Evolutionary conservation across 2,888 invertebrate genomes (phyloP), one percentile per base, ranked within the genome.

Genomic region (Netelia fuscicornis): DNA sequence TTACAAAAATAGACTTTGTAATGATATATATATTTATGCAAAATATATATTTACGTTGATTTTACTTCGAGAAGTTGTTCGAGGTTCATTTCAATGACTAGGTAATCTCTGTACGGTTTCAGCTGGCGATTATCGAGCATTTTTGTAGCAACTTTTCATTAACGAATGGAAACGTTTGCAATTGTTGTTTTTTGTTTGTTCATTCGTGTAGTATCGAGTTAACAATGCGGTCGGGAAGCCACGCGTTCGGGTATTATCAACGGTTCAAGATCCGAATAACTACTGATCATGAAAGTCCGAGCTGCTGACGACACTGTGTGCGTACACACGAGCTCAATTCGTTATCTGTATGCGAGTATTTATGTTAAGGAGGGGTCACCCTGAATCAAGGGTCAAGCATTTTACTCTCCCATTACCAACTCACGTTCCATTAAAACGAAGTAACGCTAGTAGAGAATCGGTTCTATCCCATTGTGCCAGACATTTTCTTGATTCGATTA

Each of bases 51-150:
- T 86, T 86, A 88, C 88, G 87, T 87, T 86, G 82, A 88, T 87
- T 89, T 90, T 91, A 91, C 91, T 90, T 91, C 90, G 81, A 81
- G 87, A 82, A 86, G 83, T 58, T 89, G 88, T 58, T 86, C 71
- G 74, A 87, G 79, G 86, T 86, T 90, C 89, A 91, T 90, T 75
- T 91, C 90, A 88, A 91, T 90, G 80, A 90, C 87, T 79, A 90
- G 75, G 79, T 89, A 89, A 86, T 90, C 89, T 81, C 81, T 88
- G 80, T 84, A 70, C 30, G 85, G 84, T 65, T 58, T 81, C 54
- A 86, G 71, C 60, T 74, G 54, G 17, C 71, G 71, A 64, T 77
- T 81, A 9, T 81, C 83, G 23, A 37, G 62, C 84, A 85, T 83
- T 68, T 72, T 23, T 5, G 23, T 11, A n/a, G 37, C 48, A 25